These are phyloP conservation scores for Metaphire vulgaris DNA, from an alignment of 1,140 invertebrate genomes.

Conservation along the genomic window DNA sequence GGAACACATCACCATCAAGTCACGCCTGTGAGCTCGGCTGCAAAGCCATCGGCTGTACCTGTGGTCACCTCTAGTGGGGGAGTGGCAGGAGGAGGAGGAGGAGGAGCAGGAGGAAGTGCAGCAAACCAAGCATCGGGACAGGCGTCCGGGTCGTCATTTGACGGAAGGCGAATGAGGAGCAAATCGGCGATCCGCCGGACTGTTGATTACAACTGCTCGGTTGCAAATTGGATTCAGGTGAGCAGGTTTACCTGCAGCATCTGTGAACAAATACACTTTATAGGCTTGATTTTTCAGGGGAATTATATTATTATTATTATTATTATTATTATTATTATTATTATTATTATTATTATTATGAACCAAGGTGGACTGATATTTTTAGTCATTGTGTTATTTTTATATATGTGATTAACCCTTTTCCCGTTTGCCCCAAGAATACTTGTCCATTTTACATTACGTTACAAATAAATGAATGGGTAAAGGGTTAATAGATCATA, in stretches of 20 bases:
- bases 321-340: neutral
- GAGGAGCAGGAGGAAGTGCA: neutral
- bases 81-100: neutral
- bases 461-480: too few relatives aligned
- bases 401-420: too few relatives aligned
- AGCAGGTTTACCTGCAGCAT: slow-evolving; percentile 29
- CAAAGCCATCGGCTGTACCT: neutral
- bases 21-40: neutral
- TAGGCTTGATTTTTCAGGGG: neutral
- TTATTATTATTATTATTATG: too few relatives aligned
- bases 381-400: neutral
- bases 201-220: slow-evolving; percentile 94
- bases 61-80: neutral
- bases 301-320: neutral
- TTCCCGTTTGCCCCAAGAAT: too few relatives aligned
- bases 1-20: neutral
- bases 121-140: too few relatives aligned
- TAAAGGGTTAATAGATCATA: too few relatives aligned
- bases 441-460: too few relatives aligned
- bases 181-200: slow-evolving; percentile 96
- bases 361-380: neutral
- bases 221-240: slow-evolving; percentile 83
- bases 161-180: slow-evolving; percentile 79
- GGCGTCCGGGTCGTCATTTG: slow-evolving; percentile 46
- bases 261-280: neutral